Evolutionary conservation across 2,797 vertebrate species (phyloP).

Genomic region (Esox masquinongy): DNA sequence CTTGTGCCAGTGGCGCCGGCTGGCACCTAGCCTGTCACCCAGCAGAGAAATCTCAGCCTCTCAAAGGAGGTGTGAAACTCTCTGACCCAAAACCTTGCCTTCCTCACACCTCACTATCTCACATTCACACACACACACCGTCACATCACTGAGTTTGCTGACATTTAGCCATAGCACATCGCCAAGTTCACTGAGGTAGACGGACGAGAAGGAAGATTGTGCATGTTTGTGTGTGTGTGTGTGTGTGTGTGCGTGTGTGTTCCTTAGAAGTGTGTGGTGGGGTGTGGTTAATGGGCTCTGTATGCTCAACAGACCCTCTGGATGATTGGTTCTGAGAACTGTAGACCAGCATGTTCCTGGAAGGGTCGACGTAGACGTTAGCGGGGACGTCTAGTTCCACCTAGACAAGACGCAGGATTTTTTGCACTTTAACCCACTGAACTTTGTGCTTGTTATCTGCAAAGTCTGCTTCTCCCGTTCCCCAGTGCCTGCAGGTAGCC

Average conservation of each 20-base stretch:
- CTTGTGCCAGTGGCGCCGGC: background rate
- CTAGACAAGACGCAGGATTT: background rate
- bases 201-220: background rate
- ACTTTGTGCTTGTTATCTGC: background rate
- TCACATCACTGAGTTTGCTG: background rate
- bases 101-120: background rate
- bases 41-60: background rate
- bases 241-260: no score
- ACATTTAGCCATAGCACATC: background rate
- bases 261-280: background rate
- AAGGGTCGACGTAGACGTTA: background rate
- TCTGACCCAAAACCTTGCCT: slow-evolving; percentile 24
- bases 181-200: background rate
- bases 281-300: background rate
- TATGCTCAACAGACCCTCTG: background rate
- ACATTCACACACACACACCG: background rate
- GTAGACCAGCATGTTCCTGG: background rate
- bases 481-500: no score
- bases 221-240: background rate
- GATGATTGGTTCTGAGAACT: background rate
- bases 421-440: background rate
- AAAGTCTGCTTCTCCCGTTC: background rate
- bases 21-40: background rate
- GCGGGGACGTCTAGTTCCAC: background rate
- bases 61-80: slow-evolving; percentile 28